A percentile compares a stretch with the other conserved stretches of the same genome.
These are phyloP conservation scores for Valencia hispanica DNA, from an alignment of 2,797 vertebrate species.

Conservation along the genomic window DNA sequence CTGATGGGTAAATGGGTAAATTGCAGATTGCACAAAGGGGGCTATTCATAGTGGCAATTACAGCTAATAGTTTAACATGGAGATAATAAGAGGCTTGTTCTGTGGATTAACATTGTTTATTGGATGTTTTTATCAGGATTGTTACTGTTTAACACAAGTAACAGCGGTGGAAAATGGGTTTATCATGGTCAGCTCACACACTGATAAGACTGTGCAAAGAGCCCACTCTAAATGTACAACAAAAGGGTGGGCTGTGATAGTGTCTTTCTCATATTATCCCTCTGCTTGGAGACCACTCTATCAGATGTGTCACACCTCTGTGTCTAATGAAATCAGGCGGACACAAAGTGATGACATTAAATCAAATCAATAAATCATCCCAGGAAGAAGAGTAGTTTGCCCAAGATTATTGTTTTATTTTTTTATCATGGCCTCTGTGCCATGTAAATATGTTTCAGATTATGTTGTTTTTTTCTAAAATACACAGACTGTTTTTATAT, in stretches of 20 bases:
- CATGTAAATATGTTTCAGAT: neutral
- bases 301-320: conserved; percentile 66
- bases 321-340: conserved; percentile 72
- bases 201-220: conserved; percentile 18
- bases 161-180: conserved; percentile 43
- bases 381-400: conserved; percentile 11
- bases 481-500: conserved; percentile 7
- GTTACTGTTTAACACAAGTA: conserved; percentile 21
- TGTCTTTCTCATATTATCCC: conserved; percentile 34
- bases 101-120: conserved; percentile 30
- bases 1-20: conserved; percentile 73
- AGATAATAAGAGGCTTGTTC: conserved; percentile 34
- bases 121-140: conserved; percentile 18
- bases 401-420: neutral
- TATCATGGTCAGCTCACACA: conserved; percentile 10
- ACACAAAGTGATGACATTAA: conserved; percentile 56
- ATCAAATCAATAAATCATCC: conserved; percentile 63
- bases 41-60: conserved; percentile 60
- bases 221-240: conserved; percentile 36
- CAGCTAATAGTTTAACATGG: conserved; percentile 41
- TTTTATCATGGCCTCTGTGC: neutral
- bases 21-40: conserved; percentile 54
- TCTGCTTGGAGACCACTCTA: conserved; percentile 46
- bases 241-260: conserved; percentile 56
- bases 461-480: neutral